Percentiles rank a stretch among this genome's conserved stretches.
Conservation (phyloP, 2,888 invertebrate genomes). For the Deilephila porcellus region DNA sequence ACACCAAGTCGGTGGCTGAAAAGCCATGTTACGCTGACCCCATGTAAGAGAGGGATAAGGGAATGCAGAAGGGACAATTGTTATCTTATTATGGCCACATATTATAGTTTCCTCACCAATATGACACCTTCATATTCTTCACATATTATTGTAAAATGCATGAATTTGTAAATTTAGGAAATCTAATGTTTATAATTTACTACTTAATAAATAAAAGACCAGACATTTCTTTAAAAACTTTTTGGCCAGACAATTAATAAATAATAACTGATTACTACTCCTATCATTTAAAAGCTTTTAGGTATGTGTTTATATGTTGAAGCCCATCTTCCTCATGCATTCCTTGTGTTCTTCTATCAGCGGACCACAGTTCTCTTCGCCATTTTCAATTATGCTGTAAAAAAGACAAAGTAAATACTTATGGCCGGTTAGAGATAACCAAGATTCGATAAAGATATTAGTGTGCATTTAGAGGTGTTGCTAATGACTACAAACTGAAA, state of each 20-base stretch:
- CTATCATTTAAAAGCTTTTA: not conserved
- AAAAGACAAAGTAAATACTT: not conserved
- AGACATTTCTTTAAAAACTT: not conserved
- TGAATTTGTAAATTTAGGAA: too few relatives aligned
- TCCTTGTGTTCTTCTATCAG: constrained; percentile 98
- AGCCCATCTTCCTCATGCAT: constrained; percentile 98
- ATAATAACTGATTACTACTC: not conserved
- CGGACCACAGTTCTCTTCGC: constrained; percentile 95
- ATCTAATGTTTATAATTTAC: too few relatives aligned
- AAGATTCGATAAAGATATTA: too few relatives aligned
- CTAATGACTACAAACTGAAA: too few relatives aligned
- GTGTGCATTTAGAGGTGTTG: not conserved
- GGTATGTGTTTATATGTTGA: constrained; percentile 90
- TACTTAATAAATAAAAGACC: not conserved
- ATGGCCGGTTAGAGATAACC: not conserved
- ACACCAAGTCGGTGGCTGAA: too few relatives aligned
- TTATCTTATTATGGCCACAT: too few relatives aligned
- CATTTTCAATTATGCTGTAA: constrained; percentile 94
- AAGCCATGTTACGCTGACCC: too few relatives aligned
- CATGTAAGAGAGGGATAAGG: too few relatives aligned
- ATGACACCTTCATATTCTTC: too few relatives aligned
- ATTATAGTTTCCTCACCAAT: too few relatives aligned
- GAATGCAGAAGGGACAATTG: too few relatives aligned
- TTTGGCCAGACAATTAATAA: not conserved
- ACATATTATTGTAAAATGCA: too few relatives aligned